Evolutionary conservation across 2,888 invertebrate species (phyloP), one percentile per base, ranked within the genome.

Genomic region (Epirrita christyi): DNA sequence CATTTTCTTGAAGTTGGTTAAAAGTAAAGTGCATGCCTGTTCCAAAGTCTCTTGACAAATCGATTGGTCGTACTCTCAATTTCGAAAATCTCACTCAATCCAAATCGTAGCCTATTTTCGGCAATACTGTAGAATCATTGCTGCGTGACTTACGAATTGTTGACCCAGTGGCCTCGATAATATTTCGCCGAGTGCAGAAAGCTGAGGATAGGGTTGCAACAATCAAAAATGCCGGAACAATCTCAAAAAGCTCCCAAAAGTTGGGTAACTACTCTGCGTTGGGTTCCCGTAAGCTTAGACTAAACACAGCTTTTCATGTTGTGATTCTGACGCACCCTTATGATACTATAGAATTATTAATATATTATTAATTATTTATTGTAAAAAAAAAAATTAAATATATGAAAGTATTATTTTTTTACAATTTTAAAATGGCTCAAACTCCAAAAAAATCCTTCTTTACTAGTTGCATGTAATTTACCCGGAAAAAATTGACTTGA

Each of bases 101-200:
- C 3, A 21, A 55, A 37, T 38, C 10, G 10, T 13, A 36, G 10
- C 37, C 21, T 5, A 29, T 49, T 55, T 55, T 55, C 40, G 28
- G 50, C 50, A 50, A 50, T 36, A 49, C 42, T 32, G 49, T 38
- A 45, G 34, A 42, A 43, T 29, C 38, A 27, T 38, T 38, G 44
- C 40, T 29, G 27, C 54, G 28, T 47, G 59, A 59, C 50, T 55
- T 46, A 46, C 54, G 28, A 51, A 32, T 54, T 15, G 29, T 14
- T 55, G 59, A 43, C 59, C 54, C 42, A 55, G 28, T 59, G 59
- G 32, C 54, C 59, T 59, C 54, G 42, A 55, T 59, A 29, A 27
- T 28, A 14, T 28, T 21, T 36, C 32, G 15, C 13, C 29, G 29
- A 21, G 21, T 0, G 41, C 46, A 29, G 21, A 46, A 51, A 46